Percentiles rank a stretch among this genome's conserved stretches.
Evolutionary conservation across 1,140 invertebrate species (phyloP).

Genomic region (Medauroidea extradentata): DNA sequence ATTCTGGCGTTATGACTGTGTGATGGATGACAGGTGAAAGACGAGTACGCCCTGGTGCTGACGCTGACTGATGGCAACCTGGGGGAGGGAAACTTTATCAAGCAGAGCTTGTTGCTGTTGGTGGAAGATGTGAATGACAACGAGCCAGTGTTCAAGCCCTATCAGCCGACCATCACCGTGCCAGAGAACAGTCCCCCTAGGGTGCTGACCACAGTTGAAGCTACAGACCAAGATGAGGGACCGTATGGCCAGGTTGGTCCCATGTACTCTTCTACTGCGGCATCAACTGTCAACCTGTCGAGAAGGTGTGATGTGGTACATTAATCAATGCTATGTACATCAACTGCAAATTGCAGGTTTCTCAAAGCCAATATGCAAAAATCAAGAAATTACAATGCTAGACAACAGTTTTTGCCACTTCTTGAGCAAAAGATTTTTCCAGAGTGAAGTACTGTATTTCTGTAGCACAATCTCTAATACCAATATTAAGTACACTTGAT

Average conservation of each 20-base stretch:
- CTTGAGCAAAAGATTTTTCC: no score
- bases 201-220: slow-evolving; percentile 75
- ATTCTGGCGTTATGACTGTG: no score
- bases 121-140: slow-evolving; percentile 93
- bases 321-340: no score
- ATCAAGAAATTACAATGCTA: no score
- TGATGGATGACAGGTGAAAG: slow-evolving; percentile 72
- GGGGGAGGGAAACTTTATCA: slow-evolving; percentile 83
- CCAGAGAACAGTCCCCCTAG: slow-evolving; percentile 73
- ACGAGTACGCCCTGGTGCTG: slow-evolving; percentile 83
- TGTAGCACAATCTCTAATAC: no score
- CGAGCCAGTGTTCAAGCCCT: slow-evolving; percentile 79
- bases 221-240: slow-evolving; percentile 84
- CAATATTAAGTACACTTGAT: no score
- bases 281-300: not conserved
- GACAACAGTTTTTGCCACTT: no score
- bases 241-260: slow-evolving; percentile 78
- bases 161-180: slow-evolving; percentile 73
- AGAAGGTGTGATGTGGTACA: no score
- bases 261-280: not conserved
- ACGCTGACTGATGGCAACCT: slow-evolving; percentile 85
- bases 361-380: no score
- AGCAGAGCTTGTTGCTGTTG: slow-evolving; percentile 79
- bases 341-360: no score
- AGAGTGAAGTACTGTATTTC: no score